Percentiles rank a stretch among this genome's conserved stretches.
phyloP scores from a whole-genome alignment of 2,113 vertebrate genomes.

The Naja naja region DNA sequence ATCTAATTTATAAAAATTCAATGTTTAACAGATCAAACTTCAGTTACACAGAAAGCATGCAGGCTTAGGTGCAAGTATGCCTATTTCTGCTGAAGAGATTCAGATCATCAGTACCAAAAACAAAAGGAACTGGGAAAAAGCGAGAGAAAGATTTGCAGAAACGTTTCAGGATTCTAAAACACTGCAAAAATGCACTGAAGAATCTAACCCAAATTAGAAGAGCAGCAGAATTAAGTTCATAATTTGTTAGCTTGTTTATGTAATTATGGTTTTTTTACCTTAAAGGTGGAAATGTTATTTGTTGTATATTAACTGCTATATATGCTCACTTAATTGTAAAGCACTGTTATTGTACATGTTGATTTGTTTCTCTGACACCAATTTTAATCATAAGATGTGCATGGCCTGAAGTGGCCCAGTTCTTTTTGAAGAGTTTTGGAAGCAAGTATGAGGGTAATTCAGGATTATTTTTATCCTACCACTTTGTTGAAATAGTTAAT shows the following conservation, averaged over 20 bases:
- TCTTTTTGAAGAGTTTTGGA: not conserved
- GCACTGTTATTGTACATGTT: constrained; percentile 43
- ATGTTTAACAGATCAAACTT: constrained; percentile 81
- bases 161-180: constrained; percentile 76
- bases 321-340: constrained; percentile 34
- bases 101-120: constrained; percentile 77
- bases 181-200: constrained; percentile 57
- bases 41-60: constrained; percentile 83
- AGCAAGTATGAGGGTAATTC: not conserved
- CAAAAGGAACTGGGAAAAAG: constrained; percentile 94
- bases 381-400: constrained; percentile 32
- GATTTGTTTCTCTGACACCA: constrained; percentile 40
- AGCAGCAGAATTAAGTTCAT: constrained; percentile 59
- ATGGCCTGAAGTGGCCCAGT: not conserved
- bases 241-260: constrained; percentile 36
- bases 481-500: not conserved
- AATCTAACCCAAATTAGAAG: constrained; percentile 68
- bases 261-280: constrained; percentile 43
- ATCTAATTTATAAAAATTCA: not conserved
- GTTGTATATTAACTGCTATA: constrained; percentile 44
- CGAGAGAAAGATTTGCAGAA: constrained; percentile 89
- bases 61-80: constrained; percentile 80
- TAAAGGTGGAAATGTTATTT: constrained; percentile 42
- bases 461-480: not conserved
- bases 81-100: constrained; percentile 77